Evolutionary conservation across 2,797 vertebrate genomes (phyloP).

Genomic region (Anniella stebbinsi): DNA sequence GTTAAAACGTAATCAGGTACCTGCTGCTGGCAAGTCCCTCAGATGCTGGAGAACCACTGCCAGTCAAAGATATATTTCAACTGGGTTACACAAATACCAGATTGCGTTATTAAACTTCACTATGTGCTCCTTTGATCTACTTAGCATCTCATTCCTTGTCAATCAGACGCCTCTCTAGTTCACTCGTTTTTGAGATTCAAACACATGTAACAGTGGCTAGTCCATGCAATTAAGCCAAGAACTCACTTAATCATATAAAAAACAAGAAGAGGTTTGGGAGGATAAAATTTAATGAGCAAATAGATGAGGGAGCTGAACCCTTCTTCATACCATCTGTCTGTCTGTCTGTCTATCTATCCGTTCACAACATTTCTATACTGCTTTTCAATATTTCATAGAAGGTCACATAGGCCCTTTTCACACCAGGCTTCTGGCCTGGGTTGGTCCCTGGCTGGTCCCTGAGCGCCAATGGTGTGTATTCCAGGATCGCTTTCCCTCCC

Average conservation of each 20-base stretch:
- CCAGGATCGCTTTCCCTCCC: too few relatives aligned
- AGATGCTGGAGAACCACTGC: background rate
- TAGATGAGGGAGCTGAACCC: background rate
- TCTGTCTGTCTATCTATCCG: background rate
- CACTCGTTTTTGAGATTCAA: background rate
- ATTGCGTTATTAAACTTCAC: background rate
- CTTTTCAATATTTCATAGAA: background rate
- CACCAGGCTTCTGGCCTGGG: too few relatives aligned
- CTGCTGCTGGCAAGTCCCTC: background rate
- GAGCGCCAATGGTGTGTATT: too few relatives aligned
- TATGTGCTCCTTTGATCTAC: background rate
- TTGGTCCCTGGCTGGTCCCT: too few relatives aligned
- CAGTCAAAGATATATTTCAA: background rate
- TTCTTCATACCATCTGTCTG: background rate
- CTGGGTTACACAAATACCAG: background rate
- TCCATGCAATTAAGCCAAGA: fast-evolving
- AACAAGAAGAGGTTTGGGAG: too few relatives aligned
- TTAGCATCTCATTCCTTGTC: background rate
- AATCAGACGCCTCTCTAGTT: fast-evolving
- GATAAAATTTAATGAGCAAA: background rate
- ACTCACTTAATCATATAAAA: background rate
- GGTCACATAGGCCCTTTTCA: too few relatives aligned
- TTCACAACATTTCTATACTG: background rate
- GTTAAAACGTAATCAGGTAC: background rate
- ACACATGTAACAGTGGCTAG: background rate